Base-by-base conservation (phyloP, 2,888 invertebrate species). In the Pantelozetes paolii region DNA sequence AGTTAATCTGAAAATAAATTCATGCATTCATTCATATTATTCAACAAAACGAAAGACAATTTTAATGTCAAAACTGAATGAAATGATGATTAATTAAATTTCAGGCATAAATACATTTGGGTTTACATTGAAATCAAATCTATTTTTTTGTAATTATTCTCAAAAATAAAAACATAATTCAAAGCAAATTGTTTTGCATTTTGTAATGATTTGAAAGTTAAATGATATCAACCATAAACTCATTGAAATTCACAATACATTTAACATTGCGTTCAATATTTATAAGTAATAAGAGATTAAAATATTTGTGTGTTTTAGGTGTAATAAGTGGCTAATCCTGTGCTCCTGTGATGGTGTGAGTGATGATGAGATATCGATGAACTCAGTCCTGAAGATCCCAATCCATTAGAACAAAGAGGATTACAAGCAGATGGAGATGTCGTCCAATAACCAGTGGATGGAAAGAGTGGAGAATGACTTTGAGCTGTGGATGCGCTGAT, bases 391-490 rank as follows among this genome's bases (percentile, higher is more conserved):
- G 72, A 42, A 23, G 72, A 54, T 8, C 71, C 18, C 42, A 32
- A 50, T 28, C 32, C 32, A 26, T 48, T 59, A 23, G 59, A 59
- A 59, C 59, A 59, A 23, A 69, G 42, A 36, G 73, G 71, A 74
- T 76, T 77, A n/a, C 77, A 77, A 2, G 76, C 73, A 50, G 76
- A 75, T 15, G 76, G 76, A 40, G 78, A 73, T 32, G 72, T 69
- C 6, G 74, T 72, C 78, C 78, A 78, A 64, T 78, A 78, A n/a
- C 76, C 74, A 70, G 76, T 74, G 2, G 77, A 69, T 48, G 75
- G 71, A 59, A 77, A 76, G 5, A 77, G 57, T 26, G 76, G 72
- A 28, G 75, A 71, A 64, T 74, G 74, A 71, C 62, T 42, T 26
- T 71, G 71, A 48, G 71, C 9, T 20, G 71, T 54, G 54, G 71